Evolutionary conservation across 2,113 vertebrate genomes (phyloP).

Genomic region (Dasyurus viverrinus): DNA sequence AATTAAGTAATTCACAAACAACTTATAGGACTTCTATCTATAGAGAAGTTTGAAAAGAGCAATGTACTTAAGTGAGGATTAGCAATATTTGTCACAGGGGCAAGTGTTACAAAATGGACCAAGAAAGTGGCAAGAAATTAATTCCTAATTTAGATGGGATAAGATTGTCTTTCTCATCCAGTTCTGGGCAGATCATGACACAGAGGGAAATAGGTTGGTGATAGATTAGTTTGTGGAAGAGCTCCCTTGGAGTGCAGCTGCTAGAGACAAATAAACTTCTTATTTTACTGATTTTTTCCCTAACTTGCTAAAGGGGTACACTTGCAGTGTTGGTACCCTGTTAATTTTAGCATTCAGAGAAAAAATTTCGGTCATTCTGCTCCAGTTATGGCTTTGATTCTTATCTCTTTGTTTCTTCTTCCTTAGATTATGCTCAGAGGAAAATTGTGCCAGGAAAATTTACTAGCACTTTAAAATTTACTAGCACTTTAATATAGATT

Average conservation of each 20-base stretch:
- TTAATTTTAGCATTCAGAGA: background rate
- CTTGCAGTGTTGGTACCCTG: background rate
- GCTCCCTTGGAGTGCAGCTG: background rate
- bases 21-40: background rate
- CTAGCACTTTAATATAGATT: background rate
- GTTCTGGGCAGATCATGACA: background rate
- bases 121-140: background rate
- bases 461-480: background rate
- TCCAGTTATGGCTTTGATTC: background rate
- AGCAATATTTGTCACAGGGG: background rate
- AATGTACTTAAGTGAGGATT: background rate
- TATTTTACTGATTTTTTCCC: background rate
- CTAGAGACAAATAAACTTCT: background rate
- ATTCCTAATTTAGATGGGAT: background rate
- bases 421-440: background rate
- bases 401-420: background rate
- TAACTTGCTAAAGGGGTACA: background rate
- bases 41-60: background rate
- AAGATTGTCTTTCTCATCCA: background rate
- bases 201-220: background rate
- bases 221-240: background rate
- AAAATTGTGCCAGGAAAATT: background rate
- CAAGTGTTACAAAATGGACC: background rate
- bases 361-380: background rate
- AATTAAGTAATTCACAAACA: slow-evolving; percentile 9